A percentile compares a stretch with the other conserved stretches of the same genome.
phyloP scores from a whole-genome alignment of 2,113 vertebrate genomes.

The Oenanthe melanoleuca region DNA sequence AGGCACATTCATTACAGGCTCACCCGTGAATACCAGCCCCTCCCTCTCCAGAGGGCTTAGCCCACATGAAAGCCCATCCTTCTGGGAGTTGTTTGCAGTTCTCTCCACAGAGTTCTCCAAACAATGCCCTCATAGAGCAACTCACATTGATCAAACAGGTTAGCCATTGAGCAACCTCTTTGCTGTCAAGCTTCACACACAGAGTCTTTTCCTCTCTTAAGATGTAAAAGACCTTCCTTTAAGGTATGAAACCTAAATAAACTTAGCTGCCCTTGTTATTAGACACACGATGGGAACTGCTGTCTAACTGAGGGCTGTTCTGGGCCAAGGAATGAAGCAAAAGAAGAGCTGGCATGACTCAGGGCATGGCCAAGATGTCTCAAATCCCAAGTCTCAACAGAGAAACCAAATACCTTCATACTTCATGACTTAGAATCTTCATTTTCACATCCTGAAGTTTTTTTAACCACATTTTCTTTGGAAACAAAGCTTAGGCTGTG shows the following conservation, averaged over 20 bases:
- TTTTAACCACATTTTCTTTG: not conserved
- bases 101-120: not conserved
- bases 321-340: not conserved
- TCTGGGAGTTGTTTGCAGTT: slow-evolving; percentile 15
- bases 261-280: not conserved
- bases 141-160: not conserved
- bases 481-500: not conserved
- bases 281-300: not conserved
- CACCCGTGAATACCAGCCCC: not conserved
- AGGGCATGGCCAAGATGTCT: not conserved
- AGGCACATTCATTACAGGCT: not conserved
- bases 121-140: not conserved
- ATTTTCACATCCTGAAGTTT: not conserved
- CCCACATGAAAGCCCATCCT: slow-evolving; percentile 33
- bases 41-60: not conserved
- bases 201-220: not conserved
- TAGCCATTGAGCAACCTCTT: not conserved
- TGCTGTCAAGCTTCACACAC: not conserved
- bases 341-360: not conserved
- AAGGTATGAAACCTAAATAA: slow-evolving; percentile 18
- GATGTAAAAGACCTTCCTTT: not conserved
- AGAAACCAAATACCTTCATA: not conserved
- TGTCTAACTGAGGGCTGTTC: not conserved
- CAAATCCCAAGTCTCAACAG: not conserved
- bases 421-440: not conserved